These are phyloP conservation scores for Cettia cetti DNA, from an alignment of 2,113 vertebrate species.

Conservation along the genomic window DNA sequence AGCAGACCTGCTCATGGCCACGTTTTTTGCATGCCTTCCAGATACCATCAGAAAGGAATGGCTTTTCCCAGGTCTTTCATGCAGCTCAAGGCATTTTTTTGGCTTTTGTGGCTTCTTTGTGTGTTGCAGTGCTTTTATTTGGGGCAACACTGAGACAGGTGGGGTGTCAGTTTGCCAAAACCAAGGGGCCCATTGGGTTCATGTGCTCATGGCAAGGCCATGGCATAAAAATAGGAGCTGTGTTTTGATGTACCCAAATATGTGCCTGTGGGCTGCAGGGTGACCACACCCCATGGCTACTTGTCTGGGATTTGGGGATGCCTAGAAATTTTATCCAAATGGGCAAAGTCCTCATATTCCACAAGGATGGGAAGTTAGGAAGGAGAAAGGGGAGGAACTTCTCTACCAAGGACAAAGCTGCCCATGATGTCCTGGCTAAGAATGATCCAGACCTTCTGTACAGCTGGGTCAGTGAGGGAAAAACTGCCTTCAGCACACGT, in stretches of 20 bases:
- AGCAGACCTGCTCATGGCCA: neutral
- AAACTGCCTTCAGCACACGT: neutral
- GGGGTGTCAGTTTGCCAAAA: neutral
- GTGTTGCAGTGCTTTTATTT: neutral
- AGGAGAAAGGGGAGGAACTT: neutral
- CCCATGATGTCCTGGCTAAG: neutral
- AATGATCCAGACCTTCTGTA: neutral
- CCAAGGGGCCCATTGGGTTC: neutral
- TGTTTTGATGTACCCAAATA: neutral
- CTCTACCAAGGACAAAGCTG: neutral
- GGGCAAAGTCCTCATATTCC: neutral
- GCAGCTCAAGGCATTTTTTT: neutral
- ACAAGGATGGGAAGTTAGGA: neutral
- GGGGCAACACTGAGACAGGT: neutral
- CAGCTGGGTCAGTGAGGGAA: neutral
- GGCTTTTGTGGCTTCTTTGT: neutral
- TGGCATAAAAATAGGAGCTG: neutral
- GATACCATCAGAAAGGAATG: neutral
- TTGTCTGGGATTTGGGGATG: neutral
- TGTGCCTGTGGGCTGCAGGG: fast-evolving
- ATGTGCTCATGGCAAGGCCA: neutral
- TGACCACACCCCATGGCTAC: neutral
- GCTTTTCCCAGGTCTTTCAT: neutral
- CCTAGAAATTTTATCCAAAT: neutral
- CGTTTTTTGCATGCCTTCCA: neutral